A percentile compares a stretch with the other conserved stretches of the same genome.
phyloP scores from a whole-genome alignment of 1,140 invertebrate genomes.

The Diorhabda carinulata region DNA sequence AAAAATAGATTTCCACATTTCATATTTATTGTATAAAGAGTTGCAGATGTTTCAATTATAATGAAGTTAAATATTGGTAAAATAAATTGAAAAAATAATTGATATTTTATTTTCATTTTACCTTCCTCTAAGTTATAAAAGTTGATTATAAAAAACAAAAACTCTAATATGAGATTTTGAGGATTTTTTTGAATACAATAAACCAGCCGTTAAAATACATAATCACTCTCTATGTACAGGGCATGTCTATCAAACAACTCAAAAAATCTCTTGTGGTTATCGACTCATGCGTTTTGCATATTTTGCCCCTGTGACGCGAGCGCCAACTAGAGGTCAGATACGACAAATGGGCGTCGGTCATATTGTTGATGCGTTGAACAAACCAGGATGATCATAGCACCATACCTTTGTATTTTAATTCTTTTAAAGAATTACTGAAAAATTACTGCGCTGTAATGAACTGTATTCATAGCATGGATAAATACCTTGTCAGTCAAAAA shows the following conservation, averaged over 20 bases:
- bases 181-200: background rate
- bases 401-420: too few relatives aligned
- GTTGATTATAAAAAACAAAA: background rate
- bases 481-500: too few relatives aligned
- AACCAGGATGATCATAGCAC: too few relatives aligned
- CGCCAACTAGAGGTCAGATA: too few relatives aligned
- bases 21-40: conserved; percentile 43
- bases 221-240: background rate
- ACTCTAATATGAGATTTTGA: background rate
- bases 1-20: conserved; percentile 42
- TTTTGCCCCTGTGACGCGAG: too few relatives aligned
- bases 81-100: conserved; percentile 14
- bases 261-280: background rate
- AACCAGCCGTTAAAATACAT: background rate
- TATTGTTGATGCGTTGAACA: too few relatives aligned
- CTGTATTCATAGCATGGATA: too few relatives aligned
- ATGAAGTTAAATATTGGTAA: conserved; percentile 25
- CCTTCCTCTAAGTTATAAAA: background rate
- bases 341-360: too few relatives aligned
- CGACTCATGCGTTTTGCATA: too few relatives aligned
- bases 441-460: too few relatives aligned
- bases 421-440: too few relatives aligned
- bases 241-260: background rate
- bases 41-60: conserved; percentile 27
- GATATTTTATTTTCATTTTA: background rate